Base-by-base conservation (phyloP, 2,888 invertebrate species). In the Drosophila algonquin region DNA sequence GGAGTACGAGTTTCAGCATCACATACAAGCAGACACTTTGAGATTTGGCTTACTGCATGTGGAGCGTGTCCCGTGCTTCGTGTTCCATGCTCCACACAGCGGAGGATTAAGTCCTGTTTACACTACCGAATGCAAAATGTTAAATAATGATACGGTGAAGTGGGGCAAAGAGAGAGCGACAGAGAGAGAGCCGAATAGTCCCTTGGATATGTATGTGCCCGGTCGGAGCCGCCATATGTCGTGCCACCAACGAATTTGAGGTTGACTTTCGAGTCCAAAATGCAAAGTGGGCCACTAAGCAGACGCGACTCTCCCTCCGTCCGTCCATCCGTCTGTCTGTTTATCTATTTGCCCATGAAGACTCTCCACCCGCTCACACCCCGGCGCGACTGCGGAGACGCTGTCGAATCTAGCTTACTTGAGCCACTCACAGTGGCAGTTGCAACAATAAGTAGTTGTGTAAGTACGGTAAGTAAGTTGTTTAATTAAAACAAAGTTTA, bases 401-500 rank as follows among this genome's bases (percentile, higher is more conserved):
- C 40, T 40, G 40, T 67, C 46, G 24, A 40, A 52, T 45, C 51
- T 10, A 40, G 16, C 52, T 58, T n/a, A 24, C 40, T 40, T 30
- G 63, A 21, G 40, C 63, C 54, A 65, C 44, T 77, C 72, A 7
- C 40, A 40, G 40, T 40, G 40, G 14, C 40, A 59, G 63, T 62
- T 73, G 75, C 73, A 82, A 77, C 83, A 80, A 80, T 78, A 78
- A 80, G 80, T 77, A 74, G 58, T 47, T 57, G 12, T 27, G 77
- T 9, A 47, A 47, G 67, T 73, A 79, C 71, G 40, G 64, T 80
- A 71, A 80, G 78, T 83, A 74, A 82, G 76, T 79, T 84, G 77
- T 87, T 81, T 87, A 87, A 87, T 90, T 89, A 87, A 90, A 90
- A 88, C 87, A 80, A 90, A 90, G 85, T 90, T 90, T 88, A 90